A percentile compares a stretch with the other conserved stretches of the same genome.
These are phyloP conservation scores for Leptopilina drosophilae DNA, from an alignment of 2,888 invertebrate genomes.

Conservation along the genomic window DNA sequence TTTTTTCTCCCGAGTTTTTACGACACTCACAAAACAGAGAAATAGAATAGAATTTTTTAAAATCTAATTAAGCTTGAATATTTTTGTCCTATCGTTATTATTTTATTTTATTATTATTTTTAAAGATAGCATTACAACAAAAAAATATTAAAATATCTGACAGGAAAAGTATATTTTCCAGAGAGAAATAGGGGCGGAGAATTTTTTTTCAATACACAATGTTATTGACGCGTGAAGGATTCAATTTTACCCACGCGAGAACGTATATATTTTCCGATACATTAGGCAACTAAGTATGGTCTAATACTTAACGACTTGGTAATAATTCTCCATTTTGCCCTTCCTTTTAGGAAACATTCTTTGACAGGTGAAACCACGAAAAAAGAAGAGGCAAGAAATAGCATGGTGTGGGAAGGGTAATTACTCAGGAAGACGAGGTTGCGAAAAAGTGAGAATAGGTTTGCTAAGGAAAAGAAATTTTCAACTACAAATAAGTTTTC, in stretches of 20 bases:
- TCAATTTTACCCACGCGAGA: background rate
- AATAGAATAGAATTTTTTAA: too few relatives aligned
- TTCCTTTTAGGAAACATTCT: conserved; percentile 2
- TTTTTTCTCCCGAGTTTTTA: too few relatives aligned
- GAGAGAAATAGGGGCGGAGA: background rate
- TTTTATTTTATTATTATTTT: too few relatives aligned
- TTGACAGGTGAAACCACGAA: background rate
- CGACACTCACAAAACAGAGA: too few relatives aligned
- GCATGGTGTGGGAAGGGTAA: background rate
- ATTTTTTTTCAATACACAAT: background rate
- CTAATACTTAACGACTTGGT: background rate
- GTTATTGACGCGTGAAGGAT: conserved; percentile 5
- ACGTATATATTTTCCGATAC: conserved; percentile 27
- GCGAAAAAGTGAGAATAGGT: background rate
- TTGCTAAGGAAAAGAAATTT: background rate
- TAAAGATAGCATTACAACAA: too few relatives aligned
- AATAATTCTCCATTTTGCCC: background rate
- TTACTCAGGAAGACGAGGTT: conserved; percentile 20
- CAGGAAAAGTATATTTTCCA: background rate
- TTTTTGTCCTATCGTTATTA: too few relatives aligned
- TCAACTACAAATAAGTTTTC: background rate
- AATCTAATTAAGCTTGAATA: too few relatives aligned
- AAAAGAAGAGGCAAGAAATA: background rate
- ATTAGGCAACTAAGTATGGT: conserved; percentile 28
- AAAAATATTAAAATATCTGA: background rate